phyloP scores from a whole-genome alignment of 2,113 vertebrate species.

The Microtus richardsoni region DNA sequence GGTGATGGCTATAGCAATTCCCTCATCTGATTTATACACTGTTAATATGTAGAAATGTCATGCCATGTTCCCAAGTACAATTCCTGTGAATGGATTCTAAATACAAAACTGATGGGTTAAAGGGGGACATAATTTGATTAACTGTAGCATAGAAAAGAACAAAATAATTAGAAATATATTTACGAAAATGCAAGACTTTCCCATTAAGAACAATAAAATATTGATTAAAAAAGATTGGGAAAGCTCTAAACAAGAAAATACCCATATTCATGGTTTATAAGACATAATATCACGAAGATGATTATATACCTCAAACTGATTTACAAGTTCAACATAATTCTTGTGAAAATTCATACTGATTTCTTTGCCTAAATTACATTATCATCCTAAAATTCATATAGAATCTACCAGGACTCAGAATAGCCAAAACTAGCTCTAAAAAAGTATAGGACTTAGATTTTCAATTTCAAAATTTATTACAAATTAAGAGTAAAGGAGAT shows the following conservation, averaged over 20 bases:
- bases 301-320: background rate
- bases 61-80: background rate
- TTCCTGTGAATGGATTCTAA: background rate
- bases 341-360: constrained; percentile 28
- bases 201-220: constrained; percentile 24
- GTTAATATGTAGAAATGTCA: background rate
- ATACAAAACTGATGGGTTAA: background rate
- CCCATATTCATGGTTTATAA: background rate
- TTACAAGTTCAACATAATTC: background rate
- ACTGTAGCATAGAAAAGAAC: constrained; percentile 37
- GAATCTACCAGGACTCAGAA: background rate
- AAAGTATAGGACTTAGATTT: background rate
- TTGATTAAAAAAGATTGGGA: constrained; percentile 15
- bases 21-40: background rate
- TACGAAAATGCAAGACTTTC: constrained; percentile 37
- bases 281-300: constrained; percentile 2
- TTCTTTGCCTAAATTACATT: constrained; percentile 27
- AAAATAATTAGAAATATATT: constrained; percentile 19
- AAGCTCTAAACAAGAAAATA: constrained; percentile 40
- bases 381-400: background rate
- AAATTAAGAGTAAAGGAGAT: background rate
- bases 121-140: constrained; percentile 1
- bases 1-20: background rate
- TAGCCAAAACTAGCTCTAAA: constrained; percentile 1
- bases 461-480: background rate